Evolutionary conservation across 2,888 invertebrate species (phyloP), one percentile per base, ranked within the genome.

Genomic region (Emmelina monodactyla): DNA sequence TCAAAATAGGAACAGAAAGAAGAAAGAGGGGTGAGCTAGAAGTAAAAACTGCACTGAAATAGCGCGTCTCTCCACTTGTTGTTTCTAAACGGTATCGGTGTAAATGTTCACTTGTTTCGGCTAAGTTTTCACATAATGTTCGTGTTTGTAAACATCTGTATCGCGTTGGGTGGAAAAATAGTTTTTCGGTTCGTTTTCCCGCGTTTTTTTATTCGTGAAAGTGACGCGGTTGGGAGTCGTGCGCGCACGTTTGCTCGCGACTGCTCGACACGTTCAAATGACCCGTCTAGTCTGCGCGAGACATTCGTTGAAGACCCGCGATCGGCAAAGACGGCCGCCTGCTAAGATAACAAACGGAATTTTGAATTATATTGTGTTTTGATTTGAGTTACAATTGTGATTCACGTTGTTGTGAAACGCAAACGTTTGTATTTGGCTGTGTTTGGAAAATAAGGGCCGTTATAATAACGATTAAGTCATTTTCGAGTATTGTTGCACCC

Each of bases 171-270:
- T 51, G 46, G 52, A 53, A 56, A 58, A 59, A 57, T 54, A 54
- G 55, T 62, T 57, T 62, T 55, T 55, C 49, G 50, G 43, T 44
- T 40, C 49, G 51, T 50, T 54, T 64, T 65, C 57, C 60, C 72
- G 65, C 62, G 62, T 42, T 54, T 58, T 59, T 44, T n/a, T n/a
- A n/a, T n/a, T 47, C 54, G 68, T 67, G 75, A 78, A 76, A 73
- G 73, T 73, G 58, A 49, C 47, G 47, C 46, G 42, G n/a, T n/a
- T n/a, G n/a, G n/a, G n/a, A n/a, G n/a, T n/a, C n/a, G n/a, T 50
- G 44, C 40, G 53, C 49, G 58, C 59, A 68, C 78, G 78, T 75
- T 67, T 41, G 62, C 58, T 51, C 68, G 59, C 68, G 53, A 45
- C 59, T 56, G 47, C 52, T 46, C 47, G 46, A 47, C 54, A 60